phyloP scores from a whole-genome alignment of 1,140 invertebrate genomes.

The Drosophila novamexicana region DNA sequence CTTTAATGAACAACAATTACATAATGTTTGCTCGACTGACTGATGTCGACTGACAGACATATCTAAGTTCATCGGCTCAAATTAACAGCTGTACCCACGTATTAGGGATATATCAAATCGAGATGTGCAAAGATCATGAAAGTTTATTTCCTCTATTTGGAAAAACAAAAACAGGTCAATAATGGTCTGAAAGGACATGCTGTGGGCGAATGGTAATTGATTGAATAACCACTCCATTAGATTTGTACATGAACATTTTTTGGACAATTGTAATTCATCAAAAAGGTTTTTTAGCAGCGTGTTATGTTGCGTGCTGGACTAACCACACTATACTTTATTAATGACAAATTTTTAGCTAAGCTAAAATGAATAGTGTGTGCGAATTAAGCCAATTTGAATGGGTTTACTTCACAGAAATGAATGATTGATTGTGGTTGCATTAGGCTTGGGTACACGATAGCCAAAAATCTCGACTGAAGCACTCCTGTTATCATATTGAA shows the following conservation, averaged over 20 bases:
- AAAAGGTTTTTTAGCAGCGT: not conserved
- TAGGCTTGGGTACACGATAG: too few species aligned
- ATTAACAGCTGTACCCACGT: not conserved
- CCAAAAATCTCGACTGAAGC: too few species aligned
- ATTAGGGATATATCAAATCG: conserved; percentile 7
- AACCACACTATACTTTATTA: not conserved
- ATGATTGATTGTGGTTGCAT: too few species aligned
- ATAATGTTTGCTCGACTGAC: conserved; percentile 14
- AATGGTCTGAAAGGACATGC: conserved; percentile 5
- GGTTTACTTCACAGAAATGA: too few species aligned
- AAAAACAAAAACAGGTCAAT: conserved; percentile 23
- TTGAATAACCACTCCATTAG: not conserved
- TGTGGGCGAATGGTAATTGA: not conserved
- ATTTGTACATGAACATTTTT: not conserved
- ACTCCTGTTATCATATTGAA: too few species aligned
- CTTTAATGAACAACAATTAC: conserved; percentile 65
- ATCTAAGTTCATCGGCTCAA: not conserved
- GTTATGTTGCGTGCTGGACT: not conserved
- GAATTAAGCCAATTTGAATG: not conserved
- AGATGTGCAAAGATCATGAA: conserved; percentile 58
- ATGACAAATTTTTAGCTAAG: not conserved
- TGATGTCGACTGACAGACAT: not conserved
- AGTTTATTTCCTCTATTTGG: conserved; percentile 65
- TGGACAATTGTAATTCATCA: not conserved
- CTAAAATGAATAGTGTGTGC: not conserved